Base-by-base conservation (phyloP, 2,797 vertebrate genomes). In the Karalla daura region DNA sequence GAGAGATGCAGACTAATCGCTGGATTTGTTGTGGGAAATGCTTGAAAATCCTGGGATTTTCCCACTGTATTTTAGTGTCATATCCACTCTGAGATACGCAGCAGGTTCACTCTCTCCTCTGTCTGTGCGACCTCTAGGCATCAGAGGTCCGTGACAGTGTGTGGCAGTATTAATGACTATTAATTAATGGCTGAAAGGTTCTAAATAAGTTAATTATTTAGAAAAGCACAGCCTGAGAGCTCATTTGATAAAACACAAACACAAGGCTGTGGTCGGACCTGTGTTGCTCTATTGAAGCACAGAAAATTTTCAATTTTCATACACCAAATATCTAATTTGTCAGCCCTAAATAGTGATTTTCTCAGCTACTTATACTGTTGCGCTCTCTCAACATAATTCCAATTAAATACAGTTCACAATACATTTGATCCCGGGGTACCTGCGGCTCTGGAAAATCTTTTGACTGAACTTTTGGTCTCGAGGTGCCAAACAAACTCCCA, bases 11-110 rank as follows among this genome's bases (percentile, higher is more conserved):
- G 59, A 84, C 72, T 89, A 90, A 91, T 90, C 85, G 71, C 78
- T 61, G 88, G 89, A 92, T 93, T 93, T 88, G 81, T 86, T 62
- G 64, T 67, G 50, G 77, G 59, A 88, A 91, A 92, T 76, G 72
- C 83, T 60, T 23, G 50, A 68, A 88, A 92, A 92, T 91, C 83
- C 74, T 30, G 37, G 76, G 78, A 86, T 88, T 89, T 91, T n/a
- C 78, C 80, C 35, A 71, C 58, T 44, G 28, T 61, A 80, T 58
- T 79, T 84, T 71, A 65, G 69, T 76, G 71, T 76, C 72, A 77
- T 92, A 87, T 88, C 88, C 83, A 40, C 32, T 40, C 20, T 33
- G 70, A 51, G 49, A 75, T 21, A 53, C 62, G 55, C 47, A 65
- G 36, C 8, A 3, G 54, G 43, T 62, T 76, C 30, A 73, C 56